These are phyloP conservation scores for Mactra quadrangularis DNA, from an alignment of 1,140 invertebrate genomes.

Conservation along the genomic window DNA sequence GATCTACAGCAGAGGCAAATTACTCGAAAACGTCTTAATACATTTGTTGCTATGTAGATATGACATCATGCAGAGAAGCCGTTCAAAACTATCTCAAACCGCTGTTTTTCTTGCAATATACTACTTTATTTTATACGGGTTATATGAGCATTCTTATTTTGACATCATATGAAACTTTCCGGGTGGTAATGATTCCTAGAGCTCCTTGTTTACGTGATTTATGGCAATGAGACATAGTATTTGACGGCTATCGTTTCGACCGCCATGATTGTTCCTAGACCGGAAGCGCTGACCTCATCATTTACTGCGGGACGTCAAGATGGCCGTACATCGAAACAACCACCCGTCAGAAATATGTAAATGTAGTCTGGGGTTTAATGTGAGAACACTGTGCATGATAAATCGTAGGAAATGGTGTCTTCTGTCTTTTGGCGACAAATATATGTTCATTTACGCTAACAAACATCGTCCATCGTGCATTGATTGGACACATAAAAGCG, in stretches of 20 bases:
- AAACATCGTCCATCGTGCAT: no score
- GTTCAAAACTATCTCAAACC: constrained; percentile 2
- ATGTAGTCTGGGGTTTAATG: constrained; percentile 12
- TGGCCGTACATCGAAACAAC: constrained; percentile 24
- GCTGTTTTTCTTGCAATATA: constrained; percentile 16
- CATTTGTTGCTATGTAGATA: constrained; percentile 27
- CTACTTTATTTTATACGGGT: constrained; percentile 58
- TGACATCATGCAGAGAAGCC: constrained; percentile 22
- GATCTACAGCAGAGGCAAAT: constrained; percentile 60
- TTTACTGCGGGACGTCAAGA: constrained; percentile 53
- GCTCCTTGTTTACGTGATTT: constrained; percentile 51
- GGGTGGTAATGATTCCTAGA: constrained; percentile 40
- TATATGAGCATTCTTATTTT: constrained; percentile 61
- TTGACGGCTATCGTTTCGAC: constrained; percentile 43
- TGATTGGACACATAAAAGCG: no score
- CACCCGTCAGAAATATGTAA: constrained; percentile 44
- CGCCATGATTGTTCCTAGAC: constrained; percentile 48
- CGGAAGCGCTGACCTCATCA: constrained; percentile 57
- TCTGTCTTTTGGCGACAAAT: neutral
- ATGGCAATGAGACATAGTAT: constrained; percentile 39
- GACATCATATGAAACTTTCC: constrained; percentile 50
- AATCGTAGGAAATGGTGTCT: constrained; percentile 10
- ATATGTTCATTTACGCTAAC: no score
- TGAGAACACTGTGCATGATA: neutral
- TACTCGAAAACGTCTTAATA: constrained; percentile 52